Percentiles rank a stretch among this genome's conserved stretches.
Conservation (phyloP, 2,888 invertebrate genomes). For the Lacanobia oleracea region DNA sequence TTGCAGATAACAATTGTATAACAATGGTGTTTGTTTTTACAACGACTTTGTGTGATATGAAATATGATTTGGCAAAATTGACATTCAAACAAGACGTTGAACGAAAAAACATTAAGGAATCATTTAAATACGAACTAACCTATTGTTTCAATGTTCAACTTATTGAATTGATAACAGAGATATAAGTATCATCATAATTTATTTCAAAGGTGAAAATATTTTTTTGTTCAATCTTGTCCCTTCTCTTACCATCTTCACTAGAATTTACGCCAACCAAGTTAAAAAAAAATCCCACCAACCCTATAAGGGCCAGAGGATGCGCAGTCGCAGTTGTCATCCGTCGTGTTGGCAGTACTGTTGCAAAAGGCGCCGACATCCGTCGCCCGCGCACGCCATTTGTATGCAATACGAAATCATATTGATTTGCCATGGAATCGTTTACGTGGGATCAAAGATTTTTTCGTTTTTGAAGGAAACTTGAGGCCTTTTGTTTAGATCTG, state of each 20-base stretch:
- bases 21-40: constrained; percentile 47
- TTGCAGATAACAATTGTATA: constrained; percentile 17
- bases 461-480: constrained; percentile 35
- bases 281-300: constrained; percentile 52
- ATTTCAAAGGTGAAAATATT: background rate
- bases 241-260: background rate
- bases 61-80: background rate
- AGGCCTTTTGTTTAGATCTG: constrained; percentile 41
- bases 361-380: constrained; percentile 88
- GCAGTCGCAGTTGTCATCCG: constrained; percentile 65
- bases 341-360: constrained; percentile 70
- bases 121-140: background rate
- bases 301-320: constrained; percentile 76
- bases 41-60: background rate
- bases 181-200: background rate
- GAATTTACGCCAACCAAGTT: background rate
- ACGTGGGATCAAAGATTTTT: constrained; percentile 63
- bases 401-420: constrained; percentile 67
- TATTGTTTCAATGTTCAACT: background rate
- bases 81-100: background rate
- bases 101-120: too few species aligned
- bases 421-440: constrained; percentile 67
- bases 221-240: background rate
- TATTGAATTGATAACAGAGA: too few species aligned
- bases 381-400: constrained; percentile 59